Evolutionary conservation across 1,140 invertebrate genomes (phyloP), one percentile per base, ranked within the genome.

Genomic region (Tetraneura akinire): DNA sequence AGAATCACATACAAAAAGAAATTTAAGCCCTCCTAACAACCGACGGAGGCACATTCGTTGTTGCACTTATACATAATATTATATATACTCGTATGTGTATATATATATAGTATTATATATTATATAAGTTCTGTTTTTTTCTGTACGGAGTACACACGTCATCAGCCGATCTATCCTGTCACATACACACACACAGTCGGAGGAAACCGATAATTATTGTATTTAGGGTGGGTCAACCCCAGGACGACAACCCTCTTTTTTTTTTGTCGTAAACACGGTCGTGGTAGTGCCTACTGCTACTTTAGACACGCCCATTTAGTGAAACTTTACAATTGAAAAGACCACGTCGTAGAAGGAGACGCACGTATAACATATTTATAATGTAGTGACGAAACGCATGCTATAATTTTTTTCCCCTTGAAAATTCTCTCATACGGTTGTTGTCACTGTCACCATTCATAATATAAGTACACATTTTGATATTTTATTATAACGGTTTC

Each of bases 151-250:
- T 68, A 47, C 66, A 18, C 66, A 47, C 66, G 66, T 68, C 66
- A 68, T 68, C 66, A 21, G 42, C 66, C 66, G 37, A 47, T 47
- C 53, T 57, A 42, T 53, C 51, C 73, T 76, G 73, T 76, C 73
- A 76, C 32, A 68, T 47, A 60, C 73, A 76, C 73, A 76, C 73
- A 23, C 73, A 76, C 73, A 23, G 51, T 23, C 73, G 1, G 37
- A n/a, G 73, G 32, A 55, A 76, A 76, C 73, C 73, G 51, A 76
- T 76, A 76, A 76, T 76, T 76, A 55, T 76, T 57, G 53, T 42
- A 76, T 57, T 76, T 76, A 55, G 73, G 73, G 73, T 76, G 32
- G 73, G 73, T 76, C 49, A 32, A 55, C 73, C 51, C 32, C 53
- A 76, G 26, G 11, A 57, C 53, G 53, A 42, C 73, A 32, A 57